phyloP scores from a whole-genome alignment of 2,113 vertebrate species.

The Steatornis caripensis region DNA sequence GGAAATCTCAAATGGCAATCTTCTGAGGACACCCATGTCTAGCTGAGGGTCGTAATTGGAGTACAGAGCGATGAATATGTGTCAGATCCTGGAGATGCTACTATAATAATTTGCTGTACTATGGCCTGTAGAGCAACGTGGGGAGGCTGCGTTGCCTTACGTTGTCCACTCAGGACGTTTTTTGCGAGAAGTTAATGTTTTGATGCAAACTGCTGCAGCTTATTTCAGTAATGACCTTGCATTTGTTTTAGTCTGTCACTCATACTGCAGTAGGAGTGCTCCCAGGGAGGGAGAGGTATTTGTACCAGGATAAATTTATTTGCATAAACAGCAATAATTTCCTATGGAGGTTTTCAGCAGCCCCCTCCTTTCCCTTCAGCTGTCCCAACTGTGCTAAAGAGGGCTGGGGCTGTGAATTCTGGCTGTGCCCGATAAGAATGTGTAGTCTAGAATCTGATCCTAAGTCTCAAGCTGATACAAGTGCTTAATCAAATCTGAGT shows the following conservation, averaged over 20 bases:
- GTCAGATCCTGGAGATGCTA: not conserved
- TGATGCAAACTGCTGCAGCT: not conserved
- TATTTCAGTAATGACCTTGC: not conserved
- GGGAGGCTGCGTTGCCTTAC: not conserved
- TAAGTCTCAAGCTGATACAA: not conserved
- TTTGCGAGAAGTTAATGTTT: not conserved
- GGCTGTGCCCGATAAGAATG: not conserved
- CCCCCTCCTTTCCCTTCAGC: not conserved
- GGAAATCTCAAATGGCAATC: not conserved
- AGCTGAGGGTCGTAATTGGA: not conserved
- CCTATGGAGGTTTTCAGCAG: not conserved
- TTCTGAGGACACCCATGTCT: not conserved
- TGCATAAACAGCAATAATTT: not conserved
- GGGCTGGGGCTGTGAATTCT: not conserved
- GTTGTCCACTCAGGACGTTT: not conserved
- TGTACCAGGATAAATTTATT: not conserved
- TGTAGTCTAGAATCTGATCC: not conserved
- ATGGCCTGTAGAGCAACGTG: rapidly evolving
- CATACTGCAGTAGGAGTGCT: not conserved
- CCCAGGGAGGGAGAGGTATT: not conserved
- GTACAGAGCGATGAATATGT: not conserved
- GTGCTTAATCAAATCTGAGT: not conserved
- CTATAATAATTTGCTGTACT: not conserved
- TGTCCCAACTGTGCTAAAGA: not conserved
- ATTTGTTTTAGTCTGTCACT: not conserved